Evolutionary conservation across 2,888 invertebrate species (phyloP), one percentile per base, ranked within the genome.

Genomic region (Ethmia dodecea): DNA sequence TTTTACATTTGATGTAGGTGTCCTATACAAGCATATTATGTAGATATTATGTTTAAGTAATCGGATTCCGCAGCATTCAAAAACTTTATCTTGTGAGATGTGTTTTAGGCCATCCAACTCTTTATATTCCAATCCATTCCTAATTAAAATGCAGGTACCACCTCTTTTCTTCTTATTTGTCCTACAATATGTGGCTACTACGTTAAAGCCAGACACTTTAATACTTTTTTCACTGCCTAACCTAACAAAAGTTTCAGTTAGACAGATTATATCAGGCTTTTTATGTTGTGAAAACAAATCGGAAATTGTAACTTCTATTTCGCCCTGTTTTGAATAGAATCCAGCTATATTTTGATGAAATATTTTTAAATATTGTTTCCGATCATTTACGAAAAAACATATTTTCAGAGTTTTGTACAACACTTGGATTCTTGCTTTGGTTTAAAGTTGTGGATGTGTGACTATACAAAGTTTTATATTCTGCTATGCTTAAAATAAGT

Each of bases 171-270:
- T n/a, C n/a, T 15, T 10, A 2, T 25, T 32, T 13, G 10, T 9
- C 11, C 26, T 5, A 10, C 16, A 26, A 16, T 15, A 26, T 14
- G 25, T 14, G 3, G 33, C 8, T 4, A 26, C 33, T 13, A 30
- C 10, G 2, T 37, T 8, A 30, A 27, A 33, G 2, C 30, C 30
- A 4, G 13, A 12, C 8, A 37, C 6, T n/a, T 20, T 29, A 18
- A 37, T 18, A 6, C 16, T 12, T 3, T 10, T 18, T 30, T 37
- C 37, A 30, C 20, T 25, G 5, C 33, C 37, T 15, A n/a, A 4
- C 28, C 18, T 32, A n/a, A 37, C 14, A 25, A 37, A 37, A 12
- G 37, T 37, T 26, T 37, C 37, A 5, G 33, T 20, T 5, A 33
- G 10, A 24, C 37, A 37, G 5, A 37, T 12, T 6, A 37, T 13